Evolutionary conservation across 2,888 invertebrate species (phyloP), one percentile per base, ranked within the genome.

Genomic region (Cryptocephalus moraei): DNA sequence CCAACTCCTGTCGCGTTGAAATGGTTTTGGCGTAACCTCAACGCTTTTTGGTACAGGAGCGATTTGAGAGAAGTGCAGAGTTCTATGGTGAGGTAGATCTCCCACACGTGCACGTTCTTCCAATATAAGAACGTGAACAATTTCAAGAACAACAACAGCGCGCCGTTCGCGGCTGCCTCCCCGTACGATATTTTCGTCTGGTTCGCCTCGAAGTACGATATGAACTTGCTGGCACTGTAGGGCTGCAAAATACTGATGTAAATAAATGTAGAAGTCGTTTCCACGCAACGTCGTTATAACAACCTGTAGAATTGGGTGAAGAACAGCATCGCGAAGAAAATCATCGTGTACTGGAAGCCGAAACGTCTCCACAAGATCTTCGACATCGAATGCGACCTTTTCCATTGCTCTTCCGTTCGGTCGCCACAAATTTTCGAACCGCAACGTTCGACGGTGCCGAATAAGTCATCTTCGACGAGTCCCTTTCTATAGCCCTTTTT

Each of bases 61-160:
- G 87, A 83, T 61, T 88, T 88, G 60, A 86, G 81, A 0, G 87
- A 86, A 1, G 90, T 79, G 36, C n/a, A 36, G 11, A 90, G 59
- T 86, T 40, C 32, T 22, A 48, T 41, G 13, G 44, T 32, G 32
- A 33, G 39, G 44, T 45, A 39, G 1, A 39, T 8, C 39, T 48
- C 45, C 33, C 42, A 39, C 34, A 48, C 41, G 3, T 22, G 22
- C 12, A 48, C 38, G 0, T 90, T 89, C 70, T 94, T 53, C 12
- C 39, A 39, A 41, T 54, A 59, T n/a, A 89, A 73, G 33, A 86
- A 80, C 60, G 82, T 82, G 41, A 84, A 63, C 0, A 81, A 81
- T 0, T 86, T 84, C 14, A 86, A 80, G 11, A 82, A 59, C 14
- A 87, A 77, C 12, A 89, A 78, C 1, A 80, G 82, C 0, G 72